Percentiles rank a stretch among this genome's conserved stretches.
These are phyloP conservation scores for Malaclemys terrapin DNA, from an alignment of 2,113 vertebrate genomes.

Conservation along the genomic window DNA sequence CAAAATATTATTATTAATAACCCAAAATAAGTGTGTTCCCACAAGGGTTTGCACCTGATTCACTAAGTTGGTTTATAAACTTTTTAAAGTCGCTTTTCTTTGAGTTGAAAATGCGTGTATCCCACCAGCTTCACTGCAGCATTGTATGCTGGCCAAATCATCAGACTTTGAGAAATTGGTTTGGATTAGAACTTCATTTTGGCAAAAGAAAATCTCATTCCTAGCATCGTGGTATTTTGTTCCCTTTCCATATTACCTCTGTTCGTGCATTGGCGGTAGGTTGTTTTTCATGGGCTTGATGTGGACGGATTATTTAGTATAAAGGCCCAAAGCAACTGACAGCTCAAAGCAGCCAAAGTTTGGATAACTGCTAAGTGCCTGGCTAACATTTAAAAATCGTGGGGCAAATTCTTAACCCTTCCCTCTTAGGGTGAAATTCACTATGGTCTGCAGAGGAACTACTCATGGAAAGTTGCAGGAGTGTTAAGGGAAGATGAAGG, in stretches of 20 bases:
- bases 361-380: not conserved
- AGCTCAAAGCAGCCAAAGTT: not conserved
- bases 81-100: too few relatives aligned
- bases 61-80: not conserved
- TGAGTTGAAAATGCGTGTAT: not conserved
- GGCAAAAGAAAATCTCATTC: not conserved
- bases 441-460: not conserved
- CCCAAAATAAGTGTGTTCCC: not conserved
- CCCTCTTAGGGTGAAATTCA: not conserved
- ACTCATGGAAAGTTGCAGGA: not conserved
- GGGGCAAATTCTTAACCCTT: not conserved
- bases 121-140: not conserved
- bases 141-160: not conserved
- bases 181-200: not conserved
- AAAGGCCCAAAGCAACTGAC: not conserved
- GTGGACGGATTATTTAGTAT: not conserved
- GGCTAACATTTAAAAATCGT: not conserved
- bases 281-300: not conserved
- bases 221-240: not conserved
- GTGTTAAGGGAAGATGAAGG: not conserved
- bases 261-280: not conserved
- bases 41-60: not conserved
- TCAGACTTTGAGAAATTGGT: not conserved
- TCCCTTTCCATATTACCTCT: not conserved
- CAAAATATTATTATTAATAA: not conserved